Evolutionary conservation across 2,113 vertebrate species (phyloP).

Genomic region (Etheostoma spectabile): DNA sequence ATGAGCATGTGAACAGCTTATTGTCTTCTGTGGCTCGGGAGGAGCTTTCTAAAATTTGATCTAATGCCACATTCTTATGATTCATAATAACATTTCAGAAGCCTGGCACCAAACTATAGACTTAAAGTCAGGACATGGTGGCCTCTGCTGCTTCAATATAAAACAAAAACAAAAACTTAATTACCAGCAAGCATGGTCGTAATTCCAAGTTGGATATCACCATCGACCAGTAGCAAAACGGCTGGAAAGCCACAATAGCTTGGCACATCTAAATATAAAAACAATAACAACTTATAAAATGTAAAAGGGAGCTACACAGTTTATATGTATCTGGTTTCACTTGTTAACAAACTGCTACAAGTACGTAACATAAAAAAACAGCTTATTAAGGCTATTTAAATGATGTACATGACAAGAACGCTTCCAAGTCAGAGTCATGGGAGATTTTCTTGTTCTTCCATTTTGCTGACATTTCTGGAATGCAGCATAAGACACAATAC

Average conservation of each 20-base stretch:
- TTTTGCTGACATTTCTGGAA: neutral
- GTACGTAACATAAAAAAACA: neutral
- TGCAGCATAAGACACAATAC: neutral
- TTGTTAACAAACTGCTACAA: neutral
- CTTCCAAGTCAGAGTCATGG: neutral
- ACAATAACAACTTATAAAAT: neutral
- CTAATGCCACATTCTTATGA: conserved; percentile 5
- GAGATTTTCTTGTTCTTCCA: neutral
- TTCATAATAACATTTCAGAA: neutral
- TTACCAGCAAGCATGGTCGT: too few species aligned
- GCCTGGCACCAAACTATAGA: neutral
- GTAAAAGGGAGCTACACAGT: neutral
- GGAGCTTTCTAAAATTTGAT: neutral
- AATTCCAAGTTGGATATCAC: neutral
- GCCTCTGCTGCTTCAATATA: neutral
- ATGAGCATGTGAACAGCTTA: neutral
- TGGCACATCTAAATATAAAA: neutral
- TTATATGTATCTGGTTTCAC: neutral
- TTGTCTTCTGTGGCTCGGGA: neutral
- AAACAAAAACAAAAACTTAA: neutral
- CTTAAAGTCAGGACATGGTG: neutral
- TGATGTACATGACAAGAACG: neutral
- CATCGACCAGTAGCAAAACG: neutral
- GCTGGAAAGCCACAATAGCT: neutral
- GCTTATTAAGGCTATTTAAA: neutral